phyloP scores from a whole-genome alignment of 2,113 vertebrate genomes.

The Strigops habroptila region DNA sequence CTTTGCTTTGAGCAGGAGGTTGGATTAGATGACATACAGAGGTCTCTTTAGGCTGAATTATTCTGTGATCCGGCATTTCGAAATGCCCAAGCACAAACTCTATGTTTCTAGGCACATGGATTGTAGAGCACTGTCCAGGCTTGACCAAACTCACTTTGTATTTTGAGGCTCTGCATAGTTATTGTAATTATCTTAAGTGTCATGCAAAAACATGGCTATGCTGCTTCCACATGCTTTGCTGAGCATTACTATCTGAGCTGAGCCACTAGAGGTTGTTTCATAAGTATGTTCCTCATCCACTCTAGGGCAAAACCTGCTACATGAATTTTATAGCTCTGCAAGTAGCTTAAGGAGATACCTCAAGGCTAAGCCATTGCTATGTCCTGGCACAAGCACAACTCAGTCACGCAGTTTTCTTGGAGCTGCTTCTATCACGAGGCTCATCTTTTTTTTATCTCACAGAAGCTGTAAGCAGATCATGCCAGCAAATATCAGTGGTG shows the following conservation, averaged over 20 bases:
- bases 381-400: constrained; percentile 7
- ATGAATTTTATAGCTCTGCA: not conserved
- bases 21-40: not conserved
- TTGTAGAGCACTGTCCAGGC: not conserved
- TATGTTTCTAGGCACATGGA: not conserved
- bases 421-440: not conserved
- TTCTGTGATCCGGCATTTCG: not conserved
- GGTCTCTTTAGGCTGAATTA: not conserved
- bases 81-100: not conserved
- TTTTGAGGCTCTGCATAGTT: not conserved
- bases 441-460: constrained; percentile 3
- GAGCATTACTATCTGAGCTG: not conserved
- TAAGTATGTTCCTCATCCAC: not conserved
- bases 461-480: not conserved
- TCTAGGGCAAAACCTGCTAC: not conserved
- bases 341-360: not conserved
- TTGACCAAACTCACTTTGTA: not conserved
- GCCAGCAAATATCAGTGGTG: not conserved
- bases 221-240: not conserved
- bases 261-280: not conserved
- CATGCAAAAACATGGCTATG: not conserved
- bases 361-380: not conserved
- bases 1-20: not conserved
- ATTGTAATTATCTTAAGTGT: not conserved
- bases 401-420: not conserved